Conservation (phyloP, 1,140 invertebrate genomes). For the Lepidostoma basale region DNA sequence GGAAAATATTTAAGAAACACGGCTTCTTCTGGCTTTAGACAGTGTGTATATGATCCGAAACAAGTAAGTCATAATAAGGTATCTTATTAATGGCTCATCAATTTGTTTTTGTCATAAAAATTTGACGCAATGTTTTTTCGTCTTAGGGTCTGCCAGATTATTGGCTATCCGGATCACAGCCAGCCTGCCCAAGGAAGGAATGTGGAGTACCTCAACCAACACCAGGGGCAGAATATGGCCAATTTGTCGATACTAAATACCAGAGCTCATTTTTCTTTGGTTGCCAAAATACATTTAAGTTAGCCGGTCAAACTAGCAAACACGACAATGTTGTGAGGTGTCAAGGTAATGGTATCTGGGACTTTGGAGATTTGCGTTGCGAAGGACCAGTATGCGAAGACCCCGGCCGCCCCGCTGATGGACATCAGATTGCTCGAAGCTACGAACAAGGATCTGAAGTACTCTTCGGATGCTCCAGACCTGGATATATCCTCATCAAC, state of each 20-base stretch:
- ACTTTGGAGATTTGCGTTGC: conserved; percentile 94
- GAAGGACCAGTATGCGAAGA: conserved; percentile 96
- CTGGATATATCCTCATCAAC: conserved; percentile 93
- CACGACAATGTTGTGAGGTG: conserved; percentile 93
- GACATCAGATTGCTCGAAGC: conserved; percentile 84
- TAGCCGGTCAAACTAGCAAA: conserved; percentile 89
- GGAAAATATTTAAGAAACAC: conserved; percentile 81
- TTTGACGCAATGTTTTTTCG: conserved; percentile 6
- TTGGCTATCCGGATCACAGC: conserved; percentile 86
- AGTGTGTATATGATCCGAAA: conserved; percentile 95
- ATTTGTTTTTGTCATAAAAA: not conserved
- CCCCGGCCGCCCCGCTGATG: conserved; percentile 91
- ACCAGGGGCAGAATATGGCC: conserved; percentile 90
- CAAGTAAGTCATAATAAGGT: conserved; percentile 61
- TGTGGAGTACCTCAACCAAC: conserved; percentile 87
- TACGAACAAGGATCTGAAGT: conserved; percentile 94
- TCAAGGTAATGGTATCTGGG: conserved; percentile 92
- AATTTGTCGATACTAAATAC: conserved; percentile 85
- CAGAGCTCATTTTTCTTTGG: conserved; percentile 95
- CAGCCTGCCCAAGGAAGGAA: conserved; percentile 84
- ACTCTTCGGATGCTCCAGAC: conserved; percentile 85
- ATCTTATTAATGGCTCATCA: not conserved
- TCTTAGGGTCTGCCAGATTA: conserved; percentile 81
- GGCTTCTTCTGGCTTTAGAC: conserved; percentile 81
- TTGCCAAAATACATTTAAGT: conserved; percentile 93